Conservation (phyloP, 2,888 invertebrate species). For the Axea sp. region DNA sequence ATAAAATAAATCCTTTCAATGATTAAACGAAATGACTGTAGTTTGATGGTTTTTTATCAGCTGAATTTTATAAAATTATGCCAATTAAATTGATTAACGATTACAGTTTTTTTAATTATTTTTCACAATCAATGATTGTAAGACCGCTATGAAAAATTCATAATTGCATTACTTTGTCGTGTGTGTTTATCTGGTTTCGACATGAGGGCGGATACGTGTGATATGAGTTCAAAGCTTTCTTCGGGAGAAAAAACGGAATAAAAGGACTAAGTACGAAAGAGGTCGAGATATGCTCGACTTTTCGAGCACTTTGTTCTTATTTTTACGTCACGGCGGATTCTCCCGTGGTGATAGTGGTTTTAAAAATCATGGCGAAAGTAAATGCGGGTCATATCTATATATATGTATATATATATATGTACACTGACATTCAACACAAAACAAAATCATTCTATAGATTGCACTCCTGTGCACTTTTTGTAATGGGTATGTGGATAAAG, state of each 20-base stretch:
- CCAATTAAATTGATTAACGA: too few species aligned
- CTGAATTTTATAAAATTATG: too few species aligned
- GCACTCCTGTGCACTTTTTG: too few species aligned
- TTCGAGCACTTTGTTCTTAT: conserved; percentile 54
- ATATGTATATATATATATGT: conserved; percentile 8
- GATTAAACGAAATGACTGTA: too few species aligned
- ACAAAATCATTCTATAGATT: too few species aligned
- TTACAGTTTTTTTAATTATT: too few species aligned
- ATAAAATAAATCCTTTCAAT: too few species aligned
- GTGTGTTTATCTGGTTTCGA: conserved; percentile 25
- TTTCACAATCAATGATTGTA: too few species aligned
- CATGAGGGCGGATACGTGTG: conserved; percentile 22
- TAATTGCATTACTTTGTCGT: conserved; percentile 16
- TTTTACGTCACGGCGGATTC: conserved; percentile 56
- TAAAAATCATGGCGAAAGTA: conserved; percentile 59
- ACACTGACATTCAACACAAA: too few species aligned
- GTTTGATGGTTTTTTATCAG: too few species aligned
- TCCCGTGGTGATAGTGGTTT: conserved; percentile 56
- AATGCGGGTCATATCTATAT: conserved; percentile 46
- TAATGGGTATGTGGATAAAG: too few species aligned
- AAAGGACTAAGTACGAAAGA: conserved; percentile 52
- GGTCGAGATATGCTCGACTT: conserved; percentile 62
- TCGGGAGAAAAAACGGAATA: conserved; percentile 46
- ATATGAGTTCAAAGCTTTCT: conserved; percentile 50
- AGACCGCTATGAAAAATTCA: conserved; percentile 14